Evolutionary conservation across 2,113 vertebrate species (phyloP).

Genomic region (Aptenodytes forsteri): DNA sequence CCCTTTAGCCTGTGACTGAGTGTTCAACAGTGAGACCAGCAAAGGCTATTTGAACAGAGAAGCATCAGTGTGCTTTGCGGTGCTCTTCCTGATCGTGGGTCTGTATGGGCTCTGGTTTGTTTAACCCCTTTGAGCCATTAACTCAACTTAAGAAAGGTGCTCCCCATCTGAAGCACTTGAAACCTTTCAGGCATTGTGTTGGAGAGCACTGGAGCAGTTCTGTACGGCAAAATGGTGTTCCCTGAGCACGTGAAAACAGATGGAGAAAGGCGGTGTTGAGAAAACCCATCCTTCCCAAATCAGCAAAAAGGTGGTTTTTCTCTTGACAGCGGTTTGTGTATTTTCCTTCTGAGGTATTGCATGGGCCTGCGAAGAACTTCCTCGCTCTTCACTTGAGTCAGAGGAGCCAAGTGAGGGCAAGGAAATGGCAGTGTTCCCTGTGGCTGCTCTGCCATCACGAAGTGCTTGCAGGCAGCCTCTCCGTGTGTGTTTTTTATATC

Average conservation of each 20-base stretch:
- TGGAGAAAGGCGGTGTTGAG: not conserved
- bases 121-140: not conserved
- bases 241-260: not conserved
- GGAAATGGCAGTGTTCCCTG: fast-evolving
- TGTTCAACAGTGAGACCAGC: not conserved
- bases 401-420: not conserved
- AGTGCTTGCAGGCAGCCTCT: not conserved
- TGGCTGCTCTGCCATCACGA: fast-evolving
- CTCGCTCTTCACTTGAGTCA: not conserved
- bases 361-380: not conserved
- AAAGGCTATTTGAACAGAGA: not conserved
- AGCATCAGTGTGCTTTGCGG: not conserved
- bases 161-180: not conserved
- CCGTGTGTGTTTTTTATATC: fast-evolving
- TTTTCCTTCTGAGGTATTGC: not conserved
- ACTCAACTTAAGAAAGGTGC: not conserved
- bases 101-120: not conserved
- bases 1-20: not conserved
- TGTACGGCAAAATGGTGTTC: not conserved
- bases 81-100: not conserved
- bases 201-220: not conserved
- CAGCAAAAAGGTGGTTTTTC: not conserved
- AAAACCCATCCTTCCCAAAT: not conserved
- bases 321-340: not conserved
- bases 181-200: fast-evolving